Conservation (phyloP, 2,113 vertebrate genomes). For the Hippocampus abdominalis region DNA sequence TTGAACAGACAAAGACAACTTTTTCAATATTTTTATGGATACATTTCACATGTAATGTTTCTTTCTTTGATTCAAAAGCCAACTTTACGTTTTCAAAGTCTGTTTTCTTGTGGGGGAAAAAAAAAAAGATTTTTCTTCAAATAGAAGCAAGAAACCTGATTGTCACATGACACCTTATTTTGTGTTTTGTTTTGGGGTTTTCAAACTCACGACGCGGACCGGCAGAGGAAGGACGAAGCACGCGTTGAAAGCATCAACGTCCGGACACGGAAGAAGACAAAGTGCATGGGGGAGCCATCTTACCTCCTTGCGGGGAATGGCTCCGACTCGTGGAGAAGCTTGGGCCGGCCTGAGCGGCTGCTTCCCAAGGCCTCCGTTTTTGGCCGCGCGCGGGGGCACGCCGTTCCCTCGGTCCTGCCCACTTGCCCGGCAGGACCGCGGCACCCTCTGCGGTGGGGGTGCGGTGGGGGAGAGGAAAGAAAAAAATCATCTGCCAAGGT, state of each 20-base stretch:
- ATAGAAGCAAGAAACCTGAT: no score
- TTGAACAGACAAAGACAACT: no score
- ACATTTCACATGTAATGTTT: no score
- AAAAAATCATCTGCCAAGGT: conserved; percentile 23
- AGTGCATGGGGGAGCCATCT: not conserved
- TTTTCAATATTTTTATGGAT: no score
- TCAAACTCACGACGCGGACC: not conserved
- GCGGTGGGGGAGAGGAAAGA: not conserved
- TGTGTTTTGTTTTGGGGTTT: no score
- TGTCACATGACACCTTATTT: no score
- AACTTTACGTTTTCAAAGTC: no score
- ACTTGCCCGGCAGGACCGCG: not conserved
- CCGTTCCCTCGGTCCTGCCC: not conserved
- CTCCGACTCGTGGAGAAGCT: conserved; percentile 11
- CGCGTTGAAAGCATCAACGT: not conserved
- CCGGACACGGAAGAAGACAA: not conserved
- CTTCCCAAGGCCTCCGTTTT: conserved; percentile 4
- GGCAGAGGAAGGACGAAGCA: not conserved
- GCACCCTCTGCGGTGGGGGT: conserved; percentile 5
- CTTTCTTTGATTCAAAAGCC: no score
- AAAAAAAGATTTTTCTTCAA: no score
- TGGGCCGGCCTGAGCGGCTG: conserved; percentile 6
- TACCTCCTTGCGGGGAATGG: conserved; percentile 42
- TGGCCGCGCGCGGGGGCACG: not conserved
- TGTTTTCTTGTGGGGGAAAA: no score